These are phyloP conservation scores for Eretmocerus hayati DNA, from an alignment of 2,888 invertebrate genomes.

Conservation along the genomic window DNA sequence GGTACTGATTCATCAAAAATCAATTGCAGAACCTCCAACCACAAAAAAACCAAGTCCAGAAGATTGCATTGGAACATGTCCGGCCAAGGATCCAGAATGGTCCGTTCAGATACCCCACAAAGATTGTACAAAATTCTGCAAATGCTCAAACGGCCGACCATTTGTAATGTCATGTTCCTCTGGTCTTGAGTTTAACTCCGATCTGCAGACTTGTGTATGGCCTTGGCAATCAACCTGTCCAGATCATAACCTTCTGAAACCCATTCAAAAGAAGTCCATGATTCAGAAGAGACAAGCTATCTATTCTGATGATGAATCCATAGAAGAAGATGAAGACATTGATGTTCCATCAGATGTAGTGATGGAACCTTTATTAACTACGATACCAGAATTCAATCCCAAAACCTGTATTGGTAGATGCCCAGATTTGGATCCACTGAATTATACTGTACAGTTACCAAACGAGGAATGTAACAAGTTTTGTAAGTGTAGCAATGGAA, in stretches of 20 bases:
- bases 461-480: constrained; percentile 15
- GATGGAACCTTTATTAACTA: too few relatives aligned
- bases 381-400: too few relatives aligned
- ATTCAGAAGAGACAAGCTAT: too few relatives aligned
- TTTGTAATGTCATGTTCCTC: constrained; percentile 29
- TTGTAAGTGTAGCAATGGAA: constrained; percentile 27
- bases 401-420: background rate
- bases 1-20: background rate
- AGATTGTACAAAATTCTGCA: constrained; percentile 6
- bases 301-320: too few relatives aligned
- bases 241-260: too few relatives aligned
- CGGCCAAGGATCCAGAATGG: background rate
- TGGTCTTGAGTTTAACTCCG: constrained; percentile 32
- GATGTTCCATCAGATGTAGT: too few relatives aligned
- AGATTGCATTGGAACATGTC: constrained; percentile 12
- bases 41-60: background rate
- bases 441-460: constrained; percentile 6
- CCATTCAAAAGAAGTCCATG: too few relatives aligned
- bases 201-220: constrained; percentile 31
- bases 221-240: constrained; percentile 29
- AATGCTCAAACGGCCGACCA: constrained; percentile 26
- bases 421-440: background rate
- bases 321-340: too few relatives aligned
- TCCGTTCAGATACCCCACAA: background rate
- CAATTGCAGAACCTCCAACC: background rate